phyloP scores from a whole-genome alignment of 2,113 vertebrate species.

The Equus przewalskii region DNA sequence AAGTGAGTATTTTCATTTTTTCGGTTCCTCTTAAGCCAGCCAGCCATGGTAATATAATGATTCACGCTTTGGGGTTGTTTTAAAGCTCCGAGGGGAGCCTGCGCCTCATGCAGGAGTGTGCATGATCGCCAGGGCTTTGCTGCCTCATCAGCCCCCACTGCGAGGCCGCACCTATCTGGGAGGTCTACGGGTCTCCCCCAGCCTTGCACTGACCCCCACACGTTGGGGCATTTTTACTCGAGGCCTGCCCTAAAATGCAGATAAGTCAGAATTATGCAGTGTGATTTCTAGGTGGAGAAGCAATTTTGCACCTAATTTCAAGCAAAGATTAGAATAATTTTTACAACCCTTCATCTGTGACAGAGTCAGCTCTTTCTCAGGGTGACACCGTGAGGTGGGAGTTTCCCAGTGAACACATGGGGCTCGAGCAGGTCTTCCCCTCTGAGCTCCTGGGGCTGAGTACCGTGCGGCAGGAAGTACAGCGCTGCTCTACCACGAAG shows the following conservation, averaged over 20 bases:
- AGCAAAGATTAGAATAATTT: conserved; percentile 42
- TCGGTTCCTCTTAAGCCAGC: conserved; percentile 65
- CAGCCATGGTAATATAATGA: conserved; percentile 51
- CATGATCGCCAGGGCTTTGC: accelerated
- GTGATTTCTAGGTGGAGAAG: background rate
- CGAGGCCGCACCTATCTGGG: background rate
- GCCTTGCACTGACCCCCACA: background rate
- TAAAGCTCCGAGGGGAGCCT: background rate
- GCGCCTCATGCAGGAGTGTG: background rate
- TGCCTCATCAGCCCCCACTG: background rate
- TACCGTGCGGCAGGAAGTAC: background rate
- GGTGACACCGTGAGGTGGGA: background rate
- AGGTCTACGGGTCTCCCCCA: background rate
- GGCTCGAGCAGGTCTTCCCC: background rate
- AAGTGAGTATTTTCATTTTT: conserved; percentile 69
- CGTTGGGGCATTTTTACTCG: background rate
- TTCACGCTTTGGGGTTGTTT: conserved; percentile 49
- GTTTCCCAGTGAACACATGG: background rate
- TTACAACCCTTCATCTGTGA: background rate
- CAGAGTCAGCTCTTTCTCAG: background rate
- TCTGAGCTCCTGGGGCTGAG: background rate
- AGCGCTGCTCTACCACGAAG: background rate
- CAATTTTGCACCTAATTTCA: conserved; percentile 18
- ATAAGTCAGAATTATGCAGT: background rate
- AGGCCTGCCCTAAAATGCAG: background rate